phyloP scores from a whole-genome alignment of 1,140 invertebrate genomes.

The Ips nitidus region DNA sequence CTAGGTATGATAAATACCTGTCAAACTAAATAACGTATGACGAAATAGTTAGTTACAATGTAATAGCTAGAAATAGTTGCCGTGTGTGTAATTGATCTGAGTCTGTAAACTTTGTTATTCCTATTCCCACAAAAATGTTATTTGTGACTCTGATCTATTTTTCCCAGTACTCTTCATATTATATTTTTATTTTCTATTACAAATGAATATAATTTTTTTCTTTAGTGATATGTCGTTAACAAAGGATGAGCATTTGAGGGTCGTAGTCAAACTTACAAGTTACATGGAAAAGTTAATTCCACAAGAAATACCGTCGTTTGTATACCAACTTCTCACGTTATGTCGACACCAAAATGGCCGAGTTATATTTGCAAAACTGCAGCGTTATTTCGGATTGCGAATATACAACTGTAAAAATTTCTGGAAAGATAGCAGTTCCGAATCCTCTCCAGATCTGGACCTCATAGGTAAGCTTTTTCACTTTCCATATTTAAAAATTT shows the following conservation, averaged over 20 bases:
- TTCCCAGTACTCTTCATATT: too few relatives aligned
- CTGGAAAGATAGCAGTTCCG: not conserved
- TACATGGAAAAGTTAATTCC: slow-evolving; percentile 52
- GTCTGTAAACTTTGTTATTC: too few relatives aligned
- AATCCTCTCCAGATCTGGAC: slow-evolving; percentile 46
- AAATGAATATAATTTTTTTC: slow-evolving; percentile 11
- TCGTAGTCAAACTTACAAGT: slow-evolving; percentile 53
- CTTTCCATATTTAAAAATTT: slow-evolving; percentile 5
- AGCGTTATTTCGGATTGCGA: slow-evolving; percentile 54
- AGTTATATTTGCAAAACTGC: slow-evolving; percentile 50
- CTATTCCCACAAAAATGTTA: too few relatives aligned
- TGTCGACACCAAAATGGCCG: slow-evolving; percentile 49
- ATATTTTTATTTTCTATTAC: not conserved
- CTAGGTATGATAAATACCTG: too few relatives aligned
- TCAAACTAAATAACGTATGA: too few relatives aligned
- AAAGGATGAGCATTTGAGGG: slow-evolving; percentile 49
- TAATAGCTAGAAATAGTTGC: too few relatives aligned
- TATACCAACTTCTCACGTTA: slow-evolving; percentile 54
- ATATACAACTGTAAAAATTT: slow-evolving; percentile 43
- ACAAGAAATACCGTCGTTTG: slow-evolving; percentile 54
- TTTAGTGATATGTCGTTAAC: slow-evolving; percentile 48
- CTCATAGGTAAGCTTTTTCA: slow-evolving; percentile 49
- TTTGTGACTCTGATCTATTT: too few relatives aligned
- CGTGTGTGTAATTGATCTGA: too few relatives aligned
- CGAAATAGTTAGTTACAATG: too few relatives aligned